phyloP scores from a whole-genome alignment of 53 echinoderm and acorn worm species.

The Holothuria scabra region DNA sequence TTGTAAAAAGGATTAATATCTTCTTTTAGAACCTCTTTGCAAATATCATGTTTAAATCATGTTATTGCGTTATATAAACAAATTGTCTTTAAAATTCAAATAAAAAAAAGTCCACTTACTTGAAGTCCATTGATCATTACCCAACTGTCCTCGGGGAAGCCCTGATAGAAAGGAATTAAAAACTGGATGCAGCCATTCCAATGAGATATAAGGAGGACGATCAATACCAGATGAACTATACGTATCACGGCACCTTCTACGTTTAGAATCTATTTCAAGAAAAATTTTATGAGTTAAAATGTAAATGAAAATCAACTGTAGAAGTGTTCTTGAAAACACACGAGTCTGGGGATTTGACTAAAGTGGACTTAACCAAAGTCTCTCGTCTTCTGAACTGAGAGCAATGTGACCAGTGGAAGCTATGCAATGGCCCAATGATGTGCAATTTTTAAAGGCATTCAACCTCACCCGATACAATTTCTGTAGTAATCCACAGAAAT shows the following conservation, averaged over 20 bases:
- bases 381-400: no score
- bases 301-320: neutral
- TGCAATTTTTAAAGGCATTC: no score
- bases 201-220: conserved; percentile 80
- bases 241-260: conserved; percentile 90
- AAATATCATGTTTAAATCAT: no score
- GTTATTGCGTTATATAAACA: no score
- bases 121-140: conserved; percentile 79
- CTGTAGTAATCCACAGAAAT: no score
- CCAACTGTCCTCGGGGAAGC: conserved; percentile 93
- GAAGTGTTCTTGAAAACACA: neutral
- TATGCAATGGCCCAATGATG: no score
- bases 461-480: no score
- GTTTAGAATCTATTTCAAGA: conserved; percentile 70
- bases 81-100: no score
- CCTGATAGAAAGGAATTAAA: conserved; percentile 91
- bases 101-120: conserved; percentile 50
- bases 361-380: neutral
- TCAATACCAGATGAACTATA: conserved; percentile 83
- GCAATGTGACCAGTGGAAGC: no score
- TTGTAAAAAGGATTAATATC: no score
- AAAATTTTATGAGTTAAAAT: neutral
- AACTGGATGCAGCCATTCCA: conserved; percentile 99
- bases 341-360: no score
- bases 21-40: no score